Evolutionary conservation across 2,888 invertebrate species (phyloP), one percentile per base, ranked within the genome.

Genomic region (Metacarcinus magister): DNA sequence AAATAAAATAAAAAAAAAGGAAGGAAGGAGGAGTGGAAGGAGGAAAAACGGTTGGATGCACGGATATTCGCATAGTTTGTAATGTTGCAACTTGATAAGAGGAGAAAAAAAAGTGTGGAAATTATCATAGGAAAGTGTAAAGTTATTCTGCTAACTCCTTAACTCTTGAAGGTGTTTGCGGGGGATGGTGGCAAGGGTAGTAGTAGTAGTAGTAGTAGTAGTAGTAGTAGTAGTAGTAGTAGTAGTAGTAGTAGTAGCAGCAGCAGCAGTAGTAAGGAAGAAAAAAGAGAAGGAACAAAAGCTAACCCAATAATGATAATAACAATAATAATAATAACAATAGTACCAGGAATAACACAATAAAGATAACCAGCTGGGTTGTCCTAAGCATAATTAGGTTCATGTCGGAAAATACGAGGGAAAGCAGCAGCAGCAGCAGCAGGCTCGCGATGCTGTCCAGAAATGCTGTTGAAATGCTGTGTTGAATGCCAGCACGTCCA

Each of bases 121-220:
- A n/a, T 75, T 28, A 75, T 75, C 75, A n/a, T 75, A 75, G 75
- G 75, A 75, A 75, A 28, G 75, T 75, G 28, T 75, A 28, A 75
- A 75, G 28, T 75, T 75, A n/a, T 28, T n/a, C 28, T 10, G 28
- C 75, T 28, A 75, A 75, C 75, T n/a, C 28, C 75, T 75, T 28
- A 75, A 28, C 28, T 75, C 75, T 75, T 75, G n/a, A 75, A n/a
- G n/a, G 28, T 28, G n/a, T n/a, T 5, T n/a, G 28, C 23, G 10
- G 28, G 28, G 75, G 75, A 4, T n/a, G 75, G 75, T 28, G n/a
- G 75, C n/a, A 75, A 75, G 75, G n/a, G n/a, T n/a, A 75, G n/a
- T 28, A 10, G n/a, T 75, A n/a, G n/a, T 75, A n/a, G n/a, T 75
- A n/a, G n/a, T 75, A 19, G 19, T 67, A 19, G 19, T 67, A 19